Base-by-base conservation (phyloP, 2,113 vertebrate species). In the Pelvicachromis taeniatus region DNA sequence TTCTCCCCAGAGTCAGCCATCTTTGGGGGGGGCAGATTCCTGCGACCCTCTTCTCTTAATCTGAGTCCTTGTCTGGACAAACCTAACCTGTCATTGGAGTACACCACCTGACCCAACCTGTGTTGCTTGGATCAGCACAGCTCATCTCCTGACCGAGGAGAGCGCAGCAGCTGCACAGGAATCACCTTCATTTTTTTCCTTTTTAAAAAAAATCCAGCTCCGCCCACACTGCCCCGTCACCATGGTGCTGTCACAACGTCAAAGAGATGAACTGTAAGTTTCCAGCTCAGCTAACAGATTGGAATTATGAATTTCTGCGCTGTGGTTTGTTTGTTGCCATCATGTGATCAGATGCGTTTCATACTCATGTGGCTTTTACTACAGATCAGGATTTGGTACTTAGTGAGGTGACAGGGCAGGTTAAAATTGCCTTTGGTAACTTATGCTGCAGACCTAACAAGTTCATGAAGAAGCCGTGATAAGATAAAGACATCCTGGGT, bases 161-260 rank as follows among this genome's bases (percentile, higher is more conserved):
- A 96, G 91, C 93, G 89, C 91, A 93, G 88, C 95, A 95, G 95
- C 96, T 97, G 83, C 95, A 95, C 94, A 88, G 88, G 85, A 88
- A 83, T 93, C 85, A 19, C 58, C 9, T 2, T 7, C 58, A 6
- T 19, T 31, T 61, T 68, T 82, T 21, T 5, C 5, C 13, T 26
- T 54, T 54, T 1, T 55, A 65, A 9, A 35, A 35, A 35, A 59
- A 35, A 61, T 61, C 31, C 31, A 1, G 58, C 58, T 61, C 29
- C 95, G 94, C 89, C 94, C 93, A 95, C 92, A 96, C 95, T 89
- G 92, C 86, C 77, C 61, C 86, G 87, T 95, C 96, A 96, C 96
- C 88, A 99, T 99, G 99, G 99, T 99, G 97, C 97, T 99, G 97
- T 99, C 98, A 96, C 99, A 99, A 96, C 97, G 98, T 95, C 99